phyloP scores from a whole-genome alignment of 2,797 vertebrate species.

The Knipowitschia caucasica region DNA sequence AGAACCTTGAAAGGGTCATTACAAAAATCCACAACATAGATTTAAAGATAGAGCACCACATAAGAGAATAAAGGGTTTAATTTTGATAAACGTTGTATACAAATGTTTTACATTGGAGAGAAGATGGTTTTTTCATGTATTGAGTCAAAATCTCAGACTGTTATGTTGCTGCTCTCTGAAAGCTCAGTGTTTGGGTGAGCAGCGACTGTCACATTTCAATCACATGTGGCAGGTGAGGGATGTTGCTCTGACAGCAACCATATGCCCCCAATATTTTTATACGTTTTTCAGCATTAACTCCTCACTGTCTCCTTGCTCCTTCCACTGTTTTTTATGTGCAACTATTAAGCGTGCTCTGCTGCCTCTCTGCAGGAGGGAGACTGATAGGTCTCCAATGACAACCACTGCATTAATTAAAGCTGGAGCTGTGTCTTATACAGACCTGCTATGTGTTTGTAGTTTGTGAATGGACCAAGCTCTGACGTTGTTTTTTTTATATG shows the following conservation, averaged over 20 bases:
- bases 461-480: not conserved
- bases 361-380: slow-evolving; percentile 18
- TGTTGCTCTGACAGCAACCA: not conserved
- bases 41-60: too few relatives aligned
- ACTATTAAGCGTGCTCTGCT: slow-evolving; percentile 24
- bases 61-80: too few relatives aligned
- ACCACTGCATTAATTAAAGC: slow-evolving; percentile 52
- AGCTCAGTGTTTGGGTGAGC: slow-evolving; percentile 7
- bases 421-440: slow-evolving; percentile 21
- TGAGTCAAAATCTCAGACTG: slow-evolving; percentile 33
- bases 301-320: slow-evolving; percentile 10
- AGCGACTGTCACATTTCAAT: slow-evolving; percentile 27
- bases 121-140: not conserved
- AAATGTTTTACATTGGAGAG: not conserved
- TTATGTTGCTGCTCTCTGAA: slow-evolving; percentile 25
- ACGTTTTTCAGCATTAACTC: slow-evolving; percentile 4
- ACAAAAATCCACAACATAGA: too few relatives aligned
- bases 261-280: not conserved
- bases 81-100: too few relatives aligned
- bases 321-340: slow-evolving; percentile 35
- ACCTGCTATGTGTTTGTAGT: slow-evolving; percentile 13
- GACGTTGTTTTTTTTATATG: not conserved
- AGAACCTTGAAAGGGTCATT: too few relatives aligned
- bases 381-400: slow-evolving; percentile 53
- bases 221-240: not conserved